Conservation (phyloP, 2,888 invertebrate species). For the Parapristionchus giblindavisi region DNA sequence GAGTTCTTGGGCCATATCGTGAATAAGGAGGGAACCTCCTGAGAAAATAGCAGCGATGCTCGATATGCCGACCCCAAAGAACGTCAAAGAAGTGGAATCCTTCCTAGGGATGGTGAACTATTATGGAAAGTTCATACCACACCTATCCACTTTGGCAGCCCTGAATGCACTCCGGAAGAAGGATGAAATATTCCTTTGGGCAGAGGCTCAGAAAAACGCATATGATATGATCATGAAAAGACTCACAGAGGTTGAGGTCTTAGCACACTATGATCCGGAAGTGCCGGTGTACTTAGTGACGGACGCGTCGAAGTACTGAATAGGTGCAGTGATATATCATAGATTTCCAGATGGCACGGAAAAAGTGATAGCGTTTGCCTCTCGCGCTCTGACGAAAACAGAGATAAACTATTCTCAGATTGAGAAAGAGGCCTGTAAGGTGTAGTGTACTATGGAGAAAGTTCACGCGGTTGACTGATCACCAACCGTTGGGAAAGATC, state of each 20-base stretch:
- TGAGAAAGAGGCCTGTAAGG: slow-evolving; percentile 72
- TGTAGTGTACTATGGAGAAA: slow-evolving; percentile 69
- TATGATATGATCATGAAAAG: background rate
- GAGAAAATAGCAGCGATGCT: slow-evolving; percentile 57
- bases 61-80: slow-evolving; percentile 56
- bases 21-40: slow-evolving; percentile 48
- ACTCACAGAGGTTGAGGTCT: background rate
- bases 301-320: slow-evolving; percentile 49
- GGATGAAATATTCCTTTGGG: background rate
- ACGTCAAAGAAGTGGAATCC: slow-evolving; percentile 56
- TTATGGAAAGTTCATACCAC: slow-evolving; percentile 61
- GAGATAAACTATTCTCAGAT: slow-evolving; percentile 71
- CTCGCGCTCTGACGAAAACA: slow-evolving; percentile 50
- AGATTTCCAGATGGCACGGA: slow-evolving; percentile 48
- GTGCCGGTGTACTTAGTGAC: slow-evolving; percentile 44
- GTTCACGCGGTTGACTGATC: slow-evolving; percentile 71
- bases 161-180: slow-evolving; percentile 48
- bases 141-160: slow-evolving; percentile 49
- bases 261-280: slow-evolving; percentile 47
- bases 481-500: slow-evolving; percentile 72
- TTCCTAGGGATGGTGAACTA: slow-evolving; percentile 63
- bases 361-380: slow-evolving; percentile 55
- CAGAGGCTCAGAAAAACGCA: background rate
- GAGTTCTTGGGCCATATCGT: slow-evolving; percentile 57
- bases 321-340: slow-evolving; percentile 59